Evolutionary conservation across 2,888 invertebrate genomes (phyloP).

Genomic region (Anoncus sp.): DNA sequence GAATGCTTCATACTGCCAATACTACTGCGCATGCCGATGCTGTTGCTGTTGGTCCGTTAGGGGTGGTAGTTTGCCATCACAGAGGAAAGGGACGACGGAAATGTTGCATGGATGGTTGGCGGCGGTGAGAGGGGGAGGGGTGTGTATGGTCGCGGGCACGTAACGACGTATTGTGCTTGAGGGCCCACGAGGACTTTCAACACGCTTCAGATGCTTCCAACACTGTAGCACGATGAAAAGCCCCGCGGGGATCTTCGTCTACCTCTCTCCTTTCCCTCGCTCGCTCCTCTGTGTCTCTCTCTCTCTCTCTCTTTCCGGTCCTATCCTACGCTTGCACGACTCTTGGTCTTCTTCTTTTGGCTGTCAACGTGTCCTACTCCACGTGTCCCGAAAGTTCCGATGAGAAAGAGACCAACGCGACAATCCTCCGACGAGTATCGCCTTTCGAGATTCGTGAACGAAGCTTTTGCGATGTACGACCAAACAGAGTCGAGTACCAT

Average conservation of each 20-base stretch:
- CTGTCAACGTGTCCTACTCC: constrained; percentile 29
- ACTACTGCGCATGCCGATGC: constrained; percentile 53
- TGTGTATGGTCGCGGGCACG: constrained; percentile 63
- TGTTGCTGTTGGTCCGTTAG: constrained; percentile 40
- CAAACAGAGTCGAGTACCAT: constrained; percentile 29
- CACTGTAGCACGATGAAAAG: constrained; percentile 48
- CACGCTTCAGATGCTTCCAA: constrained; percentile 60
- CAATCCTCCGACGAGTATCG: constrained; percentile 49
- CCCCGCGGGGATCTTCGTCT: constrained; percentile 46
- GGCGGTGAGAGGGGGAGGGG: no score
- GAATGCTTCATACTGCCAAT: constrained; percentile 47
- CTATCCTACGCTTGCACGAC: constrained; percentile 36
- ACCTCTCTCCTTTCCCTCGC: constrained; percentile 9
- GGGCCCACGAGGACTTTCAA: constrained; percentile 75
- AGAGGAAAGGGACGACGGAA: constrained; percentile 41
- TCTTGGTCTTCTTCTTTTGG: constrained; percentile 25
- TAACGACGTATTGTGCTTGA: constrained; percentile 80
- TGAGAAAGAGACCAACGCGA: constrained; percentile 15
- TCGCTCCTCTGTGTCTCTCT: neutral
- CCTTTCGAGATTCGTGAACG: constrained; percentile 49
- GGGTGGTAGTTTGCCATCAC: constrained; percentile 52
- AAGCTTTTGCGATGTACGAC: constrained; percentile 41
- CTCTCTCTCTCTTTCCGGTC: constrained; percentile 2
- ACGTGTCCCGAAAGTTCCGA: constrained; percentile 13
- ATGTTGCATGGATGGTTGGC: constrained; percentile 42